A percentile compares a stretch with the other conserved stretches of the same genome.
These are phyloP conservation scores for Diglossa cyanea DNA, from an alignment of 2,797 vertebrate species.

Conservation along the genomic window DNA sequence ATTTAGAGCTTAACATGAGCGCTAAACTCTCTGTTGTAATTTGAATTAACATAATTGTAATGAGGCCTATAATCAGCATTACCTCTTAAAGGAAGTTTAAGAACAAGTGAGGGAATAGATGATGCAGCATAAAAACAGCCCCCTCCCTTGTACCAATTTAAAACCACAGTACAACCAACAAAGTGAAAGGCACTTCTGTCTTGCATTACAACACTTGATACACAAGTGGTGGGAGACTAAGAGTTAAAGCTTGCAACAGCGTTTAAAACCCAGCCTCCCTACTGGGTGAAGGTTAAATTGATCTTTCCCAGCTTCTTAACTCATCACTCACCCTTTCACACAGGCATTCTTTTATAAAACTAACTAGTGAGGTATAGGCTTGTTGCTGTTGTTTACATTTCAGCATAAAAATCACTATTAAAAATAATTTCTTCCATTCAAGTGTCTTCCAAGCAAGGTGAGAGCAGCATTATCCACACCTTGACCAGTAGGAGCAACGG, in stretches of 20 bases:
- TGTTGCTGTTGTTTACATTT: not conserved
- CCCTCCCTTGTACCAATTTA: not conserved
- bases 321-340: not conserved
- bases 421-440: not conserved
- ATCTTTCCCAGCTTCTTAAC: not conserved
- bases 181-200: conserved; percentile 19
- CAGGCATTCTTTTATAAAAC: not conserved
- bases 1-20: not conserved
- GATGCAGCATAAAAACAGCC: not conserved
- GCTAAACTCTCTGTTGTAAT: not conserved
- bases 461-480: not conserved
- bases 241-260: conserved; percentile 2
- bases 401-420: conserved; percentile 40
- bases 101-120: not conserved
- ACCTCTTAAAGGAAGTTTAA: not conserved
- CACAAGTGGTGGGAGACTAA: not conserved
- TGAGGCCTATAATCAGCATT: not conserved
- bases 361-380: not conserved
- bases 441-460: not conserved
- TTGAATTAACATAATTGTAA: not conserved
- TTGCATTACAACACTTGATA: not conserved
- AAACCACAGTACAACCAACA: not conserved
- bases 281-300: not conserved
- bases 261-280: not conserved
- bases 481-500: not conserved